Evolutionary conservation across 1,140 invertebrate species (phyloP).

Genomic region (Ceratosolen fusciceps): DNA sequence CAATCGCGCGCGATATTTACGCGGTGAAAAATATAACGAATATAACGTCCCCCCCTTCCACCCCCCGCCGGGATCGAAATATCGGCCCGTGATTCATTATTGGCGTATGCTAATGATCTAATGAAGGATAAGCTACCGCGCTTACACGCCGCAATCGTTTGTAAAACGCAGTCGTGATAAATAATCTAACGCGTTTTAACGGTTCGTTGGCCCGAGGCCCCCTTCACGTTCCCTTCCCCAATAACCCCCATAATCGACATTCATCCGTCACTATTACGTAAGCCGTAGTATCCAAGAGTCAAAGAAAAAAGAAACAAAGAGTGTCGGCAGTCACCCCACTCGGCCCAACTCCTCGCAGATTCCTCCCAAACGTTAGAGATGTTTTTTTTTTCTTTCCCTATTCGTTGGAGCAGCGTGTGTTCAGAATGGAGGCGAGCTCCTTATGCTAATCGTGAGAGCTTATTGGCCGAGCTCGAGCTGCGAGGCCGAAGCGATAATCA

Average conservation of each 20-base stretch:
- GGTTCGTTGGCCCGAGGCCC: slow-evolving; percentile 49
- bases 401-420: too few relatives aligned
- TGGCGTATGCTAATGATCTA: slow-evolving; percentile 64
- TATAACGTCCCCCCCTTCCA: too few relatives aligned
- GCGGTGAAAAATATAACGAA: slow-evolving; percentile 43
- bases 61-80: slow-evolving; percentile 15
- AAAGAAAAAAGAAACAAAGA: slow-evolving; percentile 29
- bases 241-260: slow-evolving; percentile 46
- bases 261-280: slow-evolving; percentile 65
- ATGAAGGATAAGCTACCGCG: slow-evolving; percentile 61
- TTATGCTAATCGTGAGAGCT: too few relatives aligned
- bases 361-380: too few relatives aligned
- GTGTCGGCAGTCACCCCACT: neutral
- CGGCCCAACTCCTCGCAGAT: neutral
- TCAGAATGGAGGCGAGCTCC: too few relatives aligned
- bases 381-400: too few relatives aligned
- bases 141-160: slow-evolving; percentile 63
- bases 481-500: too few relatives aligned
- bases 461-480: too few relatives aligned
- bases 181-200: slow-evolving; percentile 53
- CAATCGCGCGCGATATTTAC: too few relatives aligned
- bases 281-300: slow-evolving; percentile 43
- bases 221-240: slow-evolving; percentile 43
- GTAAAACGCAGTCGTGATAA: slow-evolving; percentile 64
- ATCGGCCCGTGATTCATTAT: slow-evolving; percentile 59